phyloP scores from a whole-genome alignment of 92 coral and sea anemone genomes.

The Porites evermanni region DNA sequence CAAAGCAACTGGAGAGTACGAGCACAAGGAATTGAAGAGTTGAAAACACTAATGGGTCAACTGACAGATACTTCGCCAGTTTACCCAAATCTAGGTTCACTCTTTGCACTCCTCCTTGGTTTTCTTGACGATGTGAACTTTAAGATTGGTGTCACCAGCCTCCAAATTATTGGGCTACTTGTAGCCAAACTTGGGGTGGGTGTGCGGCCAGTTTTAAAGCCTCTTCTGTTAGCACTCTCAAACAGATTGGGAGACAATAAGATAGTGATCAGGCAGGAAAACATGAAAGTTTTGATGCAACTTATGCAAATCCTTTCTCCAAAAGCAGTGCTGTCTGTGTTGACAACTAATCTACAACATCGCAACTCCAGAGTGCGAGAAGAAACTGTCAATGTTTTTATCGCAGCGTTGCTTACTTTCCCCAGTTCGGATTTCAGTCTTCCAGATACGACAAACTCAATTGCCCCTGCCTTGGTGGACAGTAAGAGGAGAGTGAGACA shows the following conservation, averaged over 20 bases:
- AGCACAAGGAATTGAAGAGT: constrained; percentile 95
- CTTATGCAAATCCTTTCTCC: constrained; percentile 98
- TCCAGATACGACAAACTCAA: constrained; percentile 83
- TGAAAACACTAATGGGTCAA: constrained; percentile 84
- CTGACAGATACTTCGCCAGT: constrained; percentile 74
- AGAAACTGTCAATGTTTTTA: constrained; percentile 94
- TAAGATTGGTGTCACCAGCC: constrained; percentile 93
- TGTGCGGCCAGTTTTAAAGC: constrained; percentile 85
- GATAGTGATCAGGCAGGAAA: constrained; percentile 96
- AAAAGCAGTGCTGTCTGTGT: constrained; percentile 73
- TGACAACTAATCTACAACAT: constrained; percentile 89
- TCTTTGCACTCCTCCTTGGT: constrained; percentile 83
- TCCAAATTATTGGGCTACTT: constrained; percentile 87
- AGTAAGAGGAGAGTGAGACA: constrained; percentile 95
- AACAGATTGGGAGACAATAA: constrained; percentile 96
- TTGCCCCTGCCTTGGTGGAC: constrained; percentile 95
- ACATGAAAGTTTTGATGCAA: constrained; percentile 97
- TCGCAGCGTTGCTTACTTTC: constrained; percentile 92
- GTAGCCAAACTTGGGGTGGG: constrained; percentile 82
- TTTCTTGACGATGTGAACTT: constrained; percentile 93
- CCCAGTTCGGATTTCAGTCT: constrained; percentile 98
- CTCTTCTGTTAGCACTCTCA: constrained; percentile 79
- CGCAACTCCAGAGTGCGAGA: constrained; percentile 97
- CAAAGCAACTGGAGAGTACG: constrained; percentile 93
- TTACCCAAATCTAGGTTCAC: constrained; percentile 84